These are phyloP conservation scores for Phyllopteryx taeniolatus DNA, from an alignment of 2,113 vertebrate genomes.

Conservation along the genomic window DNA sequence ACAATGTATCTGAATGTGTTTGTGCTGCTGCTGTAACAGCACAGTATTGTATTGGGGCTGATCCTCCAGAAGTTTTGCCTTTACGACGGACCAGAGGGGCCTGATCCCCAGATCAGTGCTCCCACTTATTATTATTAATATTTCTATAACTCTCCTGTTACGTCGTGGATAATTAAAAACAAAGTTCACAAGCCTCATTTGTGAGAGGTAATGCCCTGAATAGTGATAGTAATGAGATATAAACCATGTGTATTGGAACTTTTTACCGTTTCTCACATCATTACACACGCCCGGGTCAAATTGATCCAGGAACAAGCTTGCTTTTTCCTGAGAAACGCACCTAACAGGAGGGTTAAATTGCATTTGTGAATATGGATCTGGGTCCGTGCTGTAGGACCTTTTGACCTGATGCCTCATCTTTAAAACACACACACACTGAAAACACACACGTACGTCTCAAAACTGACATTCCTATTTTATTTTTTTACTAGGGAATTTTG, in stretches of 20 bases:
- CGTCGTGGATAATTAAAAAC: not conserved
- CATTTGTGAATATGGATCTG: conserved; percentile 70
- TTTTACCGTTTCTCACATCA: too few relatives aligned
- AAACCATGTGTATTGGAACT: too few relatives aligned
- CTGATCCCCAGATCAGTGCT: conserved; percentile 53
- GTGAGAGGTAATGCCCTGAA: too few relatives aligned
- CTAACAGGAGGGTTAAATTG: conserved; percentile 32
- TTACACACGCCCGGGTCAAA: too few relatives aligned
- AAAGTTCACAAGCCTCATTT: too few relatives aligned
- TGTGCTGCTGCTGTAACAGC: conserved; percentile 50
- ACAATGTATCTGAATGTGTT: conserved; percentile 68
- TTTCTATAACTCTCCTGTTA: not conserved
- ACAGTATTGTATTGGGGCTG: conserved; percentile 52
- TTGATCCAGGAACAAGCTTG: not conserved
- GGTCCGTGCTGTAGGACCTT: conserved; percentile 60
- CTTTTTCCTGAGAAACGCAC: not conserved
- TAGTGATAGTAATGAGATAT: too few relatives aligned
- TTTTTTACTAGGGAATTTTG: conserved; percentile 26
- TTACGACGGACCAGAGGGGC: conserved; percentile 65
- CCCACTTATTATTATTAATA: conserved; percentile 20
- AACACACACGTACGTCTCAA: conserved; percentile 41
- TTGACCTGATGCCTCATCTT: conserved; percentile 69
- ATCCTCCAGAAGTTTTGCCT: conserved; percentile 63
- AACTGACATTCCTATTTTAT: conserved; percentile 66
- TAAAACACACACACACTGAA: conserved; percentile 37